phyloP scores from a whole-genome alignment of 1,140 invertebrate species.

The Lerema accius region DNA sequence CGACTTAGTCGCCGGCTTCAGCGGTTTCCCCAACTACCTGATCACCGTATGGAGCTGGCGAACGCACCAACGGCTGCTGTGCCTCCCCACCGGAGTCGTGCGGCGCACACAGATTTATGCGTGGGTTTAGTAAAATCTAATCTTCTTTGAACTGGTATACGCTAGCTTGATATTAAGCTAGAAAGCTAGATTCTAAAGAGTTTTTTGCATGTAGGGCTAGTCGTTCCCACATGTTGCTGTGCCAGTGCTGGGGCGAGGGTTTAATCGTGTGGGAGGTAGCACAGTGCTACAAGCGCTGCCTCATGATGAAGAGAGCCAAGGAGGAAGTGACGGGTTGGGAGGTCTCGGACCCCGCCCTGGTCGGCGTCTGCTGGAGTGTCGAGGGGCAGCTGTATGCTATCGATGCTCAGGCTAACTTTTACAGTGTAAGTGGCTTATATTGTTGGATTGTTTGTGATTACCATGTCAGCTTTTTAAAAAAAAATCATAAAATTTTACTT shows the following conservation, averaged over 20 bases:
- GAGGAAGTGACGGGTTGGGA: constrained; percentile 59
- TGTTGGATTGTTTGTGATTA: too few relatives aligned
- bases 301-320: constrained; percentile 60
- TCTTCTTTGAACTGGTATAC: too few relatives aligned
- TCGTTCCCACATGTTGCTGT: constrained; percentile 61
- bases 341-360: constrained; percentile 54
- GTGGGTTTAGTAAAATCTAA: constrained; percentile 41
- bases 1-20: constrained; percentile 81
- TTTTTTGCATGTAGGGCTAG: constrained; percentile 49
- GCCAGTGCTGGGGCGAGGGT: constrained; percentile 68
- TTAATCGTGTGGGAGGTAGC: constrained; percentile 76
- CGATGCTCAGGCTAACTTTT: constrained; percentile 64
- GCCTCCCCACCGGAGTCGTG: constrained; percentile 55
- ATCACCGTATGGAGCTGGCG: constrained; percentile 84
- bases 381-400: constrained; percentile 74
- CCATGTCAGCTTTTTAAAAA: too few relatives aligned
- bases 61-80: constrained; percentile 72
- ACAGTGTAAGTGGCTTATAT: constrained; percentile 68
- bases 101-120: constrained; percentile 64
- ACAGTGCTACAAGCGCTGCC: constrained; percentile 67
- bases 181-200: too few relatives aligned
- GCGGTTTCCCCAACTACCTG: constrained; percentile 79
- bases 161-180: too few relatives aligned
- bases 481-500: too few relatives aligned
- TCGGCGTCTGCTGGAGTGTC: constrained; percentile 64